These are phyloP conservation scores for Brachyrhaphis roseni DNA, from an alignment of 2,797 vertebrate species.

Conservation along the genomic window DNA sequence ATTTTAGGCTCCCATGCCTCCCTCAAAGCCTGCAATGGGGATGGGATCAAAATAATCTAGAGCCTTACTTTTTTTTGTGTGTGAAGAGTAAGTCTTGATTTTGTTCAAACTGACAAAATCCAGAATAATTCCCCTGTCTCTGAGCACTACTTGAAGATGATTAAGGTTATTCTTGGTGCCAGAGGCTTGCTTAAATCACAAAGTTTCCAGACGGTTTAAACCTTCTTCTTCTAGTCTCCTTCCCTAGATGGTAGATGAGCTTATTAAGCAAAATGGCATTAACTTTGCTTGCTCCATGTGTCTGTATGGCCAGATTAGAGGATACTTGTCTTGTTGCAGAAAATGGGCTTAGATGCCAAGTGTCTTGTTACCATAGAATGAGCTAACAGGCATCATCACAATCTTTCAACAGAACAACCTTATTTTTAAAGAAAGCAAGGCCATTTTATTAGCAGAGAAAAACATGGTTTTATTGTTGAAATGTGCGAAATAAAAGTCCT, in stretches of 20 bases:
- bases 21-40: conserved; percentile 42
- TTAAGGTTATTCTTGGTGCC: conserved; percentile 41
- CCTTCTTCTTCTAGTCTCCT: conserved; percentile 43
- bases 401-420: conserved; percentile 52
- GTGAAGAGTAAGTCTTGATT: conserved; percentile 37
- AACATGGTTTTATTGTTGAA: conserved; percentile 21
- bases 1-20: conserved; percentile 49
- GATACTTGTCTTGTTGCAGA: conserved; percentile 51
- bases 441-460: conserved; percentile 35
- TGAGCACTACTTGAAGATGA: conserved; percentile 44
- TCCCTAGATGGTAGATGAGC: conserved; percentile 59
- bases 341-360: conserved; percentile 53
- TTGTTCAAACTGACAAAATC: conserved; percentile 41
- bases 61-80: conserved; percentile 24
- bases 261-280: conserved; percentile 72
- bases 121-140: conserved; percentile 25
- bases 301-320: conserved; percentile 70
- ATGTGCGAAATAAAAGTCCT: conserved; percentile 27
- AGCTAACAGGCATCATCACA: conserved; percentile 49
- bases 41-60: conserved; percentile 52
- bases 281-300: conserved; percentile 49
- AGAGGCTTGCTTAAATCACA: conserved; percentile 29
- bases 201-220: conserved; percentile 57
- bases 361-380: conserved; percentile 41
- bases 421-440: conserved; percentile 39